Percentiles rank a stretch among this genome's conserved stretches.
phyloP scores from a whole-genome alignment of 92 coral and sea anemone genomes.

The Scolanthus callimorphus region DNA sequence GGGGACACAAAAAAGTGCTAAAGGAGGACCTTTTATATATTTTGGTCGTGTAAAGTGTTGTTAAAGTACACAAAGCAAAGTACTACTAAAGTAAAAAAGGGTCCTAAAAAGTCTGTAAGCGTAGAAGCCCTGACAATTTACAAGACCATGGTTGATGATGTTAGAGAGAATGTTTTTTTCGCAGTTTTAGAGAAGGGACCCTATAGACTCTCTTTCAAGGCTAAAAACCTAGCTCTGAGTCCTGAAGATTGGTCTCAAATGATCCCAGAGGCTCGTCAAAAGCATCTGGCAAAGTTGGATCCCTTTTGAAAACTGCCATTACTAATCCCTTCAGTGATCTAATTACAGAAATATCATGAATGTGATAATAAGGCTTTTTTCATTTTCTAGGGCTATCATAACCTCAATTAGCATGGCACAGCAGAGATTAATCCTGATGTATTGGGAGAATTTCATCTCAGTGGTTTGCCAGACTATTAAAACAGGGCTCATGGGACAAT shows the following conservation, averaged over 20 bases:
- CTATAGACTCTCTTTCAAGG: background rate
- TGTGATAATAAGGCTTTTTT: background rate
- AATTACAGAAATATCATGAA: background rate
- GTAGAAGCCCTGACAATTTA: background rate
- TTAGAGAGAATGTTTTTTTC: background rate
- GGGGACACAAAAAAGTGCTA: no score
- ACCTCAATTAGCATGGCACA: no score
- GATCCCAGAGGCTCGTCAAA: conserved; percentile 2
- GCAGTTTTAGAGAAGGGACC: conserved; percentile 6
- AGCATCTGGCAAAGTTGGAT: background rate
- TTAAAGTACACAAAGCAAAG: no score
- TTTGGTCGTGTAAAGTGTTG: no score
- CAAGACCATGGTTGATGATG: background rate
- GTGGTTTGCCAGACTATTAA: conserved; percentile 19
- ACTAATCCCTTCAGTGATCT: background rate
- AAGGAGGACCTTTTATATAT: no score
- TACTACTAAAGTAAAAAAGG: no score
- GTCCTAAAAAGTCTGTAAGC: no score
- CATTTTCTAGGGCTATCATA: background rate
- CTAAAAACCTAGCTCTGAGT: background rate
- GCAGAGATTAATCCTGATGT: background rate
- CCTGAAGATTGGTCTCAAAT: background rate
- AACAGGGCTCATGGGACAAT: conserved; percentile 28
- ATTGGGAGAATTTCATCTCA: conserved; percentile 11
- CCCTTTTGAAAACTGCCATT: background rate